Percentiles rank a stretch among this genome's conserved stretches.
Evolutionary conservation across 2,113 vertebrate species (phyloP).

Genomic region (Hypanus sabinus): DNA sequence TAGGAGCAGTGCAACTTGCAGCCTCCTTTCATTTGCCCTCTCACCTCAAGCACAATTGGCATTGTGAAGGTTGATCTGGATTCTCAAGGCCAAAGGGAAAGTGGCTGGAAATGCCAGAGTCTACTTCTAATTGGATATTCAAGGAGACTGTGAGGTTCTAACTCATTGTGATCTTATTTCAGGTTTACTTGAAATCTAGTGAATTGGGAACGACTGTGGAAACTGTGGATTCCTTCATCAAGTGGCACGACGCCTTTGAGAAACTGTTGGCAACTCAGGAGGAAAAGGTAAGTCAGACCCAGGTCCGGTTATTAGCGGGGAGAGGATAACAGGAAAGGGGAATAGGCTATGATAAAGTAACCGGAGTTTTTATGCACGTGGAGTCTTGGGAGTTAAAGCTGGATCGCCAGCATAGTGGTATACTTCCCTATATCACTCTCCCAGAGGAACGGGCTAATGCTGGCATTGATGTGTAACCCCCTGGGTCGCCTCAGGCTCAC

Average conservation of each 20-base stretch:
- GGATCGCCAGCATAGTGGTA: background rate
- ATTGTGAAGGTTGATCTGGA: background rate
- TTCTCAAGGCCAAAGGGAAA: background rate
- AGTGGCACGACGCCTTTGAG: constrained; percentile 74
- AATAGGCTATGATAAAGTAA: too few relatives aligned
- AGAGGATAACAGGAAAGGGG: background rate
- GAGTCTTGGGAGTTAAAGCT: background rate
- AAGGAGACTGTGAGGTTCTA: background rate
- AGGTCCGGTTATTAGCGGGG: background rate
- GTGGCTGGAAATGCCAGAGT: background rate
- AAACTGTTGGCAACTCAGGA: constrained; percentile 76
- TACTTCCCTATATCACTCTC: background rate
- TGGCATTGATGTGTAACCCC: too few relatives aligned
- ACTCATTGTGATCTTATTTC: background rate
- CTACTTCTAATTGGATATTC: background rate
- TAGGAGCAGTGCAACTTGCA: background rate
- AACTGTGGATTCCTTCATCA: constrained; percentile 69
- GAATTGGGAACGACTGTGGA: constrained; percentile 64
- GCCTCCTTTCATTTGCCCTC: background rate
- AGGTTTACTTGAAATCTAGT: constrained; percentile 71
- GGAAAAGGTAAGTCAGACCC: constrained; percentile 65
- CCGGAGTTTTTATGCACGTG: background rate
- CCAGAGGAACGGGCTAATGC: background rate
- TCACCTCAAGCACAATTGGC: background rate
- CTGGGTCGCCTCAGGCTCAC: too few relatives aligned